Evolutionary conservation across 1,140 invertebrate species (phyloP), one percentile per base, ranked within the genome.

Genomic region (Drosophila micromelanica): DNA sequence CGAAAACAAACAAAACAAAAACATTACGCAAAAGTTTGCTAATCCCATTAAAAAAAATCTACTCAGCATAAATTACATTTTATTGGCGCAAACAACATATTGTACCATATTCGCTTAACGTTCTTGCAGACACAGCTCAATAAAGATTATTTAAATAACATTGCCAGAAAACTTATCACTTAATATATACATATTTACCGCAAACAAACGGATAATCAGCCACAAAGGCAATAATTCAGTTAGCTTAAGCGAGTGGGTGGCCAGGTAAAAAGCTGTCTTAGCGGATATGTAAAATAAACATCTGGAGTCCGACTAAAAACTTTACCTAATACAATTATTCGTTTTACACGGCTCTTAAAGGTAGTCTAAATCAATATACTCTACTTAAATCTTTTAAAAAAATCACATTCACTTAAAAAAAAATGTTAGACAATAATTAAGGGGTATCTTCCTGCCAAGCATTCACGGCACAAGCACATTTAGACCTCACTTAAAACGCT

Each of bases 121-220:
- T 23, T 35, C 30, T 46, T 59, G n/a, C 43, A n/a, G 13, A 17
- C 15, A 11, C 11, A 20, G 11, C 15, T 23, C 30, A 40, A 13
- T 13, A 61, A 45, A 45, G 17, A 23, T 20, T 23, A 54, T 38
- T 62, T 62, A 45, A 62, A 62, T 69, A 46, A 46, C 11, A 69
- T 69, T 69, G 20, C 40, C 52, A 45, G 9, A 15, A 15, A 49
- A 49, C 48, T 32, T 17, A 37, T 15, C 46, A 61, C 27, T 35
- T 40, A 59, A 49, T 3, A 5, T 27, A 6, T 43, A 52, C 20
- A 45, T 35, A 27, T 64, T 52, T 42, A 32, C 20, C 15, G 20
- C 37, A 55, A 6, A 46, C 17, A 37, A n/a, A 32, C 35, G 17
- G 9, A 9, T 11, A 11, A 15, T 4, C 8, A n/a, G 23, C 12